phyloP scores from a whole-genome alignment of 2,888 invertebrate species.

The Xanthia icteritia region DNA sequence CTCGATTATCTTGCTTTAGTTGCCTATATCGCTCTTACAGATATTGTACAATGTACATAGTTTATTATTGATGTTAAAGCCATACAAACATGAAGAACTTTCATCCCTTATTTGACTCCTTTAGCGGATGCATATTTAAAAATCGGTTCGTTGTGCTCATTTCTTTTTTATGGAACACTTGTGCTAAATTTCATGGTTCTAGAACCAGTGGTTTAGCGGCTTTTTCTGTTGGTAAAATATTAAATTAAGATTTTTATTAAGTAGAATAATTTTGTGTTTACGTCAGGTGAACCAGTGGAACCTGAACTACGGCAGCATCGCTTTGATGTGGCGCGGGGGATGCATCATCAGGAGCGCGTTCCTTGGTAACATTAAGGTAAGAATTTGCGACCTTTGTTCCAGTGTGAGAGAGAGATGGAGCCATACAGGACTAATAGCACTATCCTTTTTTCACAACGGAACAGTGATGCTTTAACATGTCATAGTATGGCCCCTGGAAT shows the following conservation, averaged over 20 bases:
- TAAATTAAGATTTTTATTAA: not conserved
- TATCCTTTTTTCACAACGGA: not conserved
- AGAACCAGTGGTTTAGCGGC: not conserved
- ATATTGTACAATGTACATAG: not conserved
- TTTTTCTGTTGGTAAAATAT: not conserved
- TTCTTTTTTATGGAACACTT: not conserved
- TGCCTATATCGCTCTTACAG: not conserved
- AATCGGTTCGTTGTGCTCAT: not conserved
- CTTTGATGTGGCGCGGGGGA: conserved; percentile 99
- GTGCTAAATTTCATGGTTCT: not conserved
- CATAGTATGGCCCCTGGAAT: not conserved
- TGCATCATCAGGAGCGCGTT: conserved; percentile 97
- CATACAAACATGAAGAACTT: not conserved
- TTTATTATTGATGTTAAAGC: not conserved
- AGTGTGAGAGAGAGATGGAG: not conserved
- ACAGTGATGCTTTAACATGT: not conserved
- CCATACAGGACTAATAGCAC: not conserved
- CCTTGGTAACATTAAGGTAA: conserved; percentile 87
- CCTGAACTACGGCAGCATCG: conserved; percentile 99
- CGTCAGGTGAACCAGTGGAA: conserved; percentile 94
- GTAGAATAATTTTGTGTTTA: not conserved
- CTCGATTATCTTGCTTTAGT: not conserved
- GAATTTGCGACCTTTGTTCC: not conserved
- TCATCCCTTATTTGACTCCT: not conserved
- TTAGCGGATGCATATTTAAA: not conserved